Evolutionary conservation across 2,113 vertebrate species (phyloP).

Genomic region (Sisor rabdophorus): DNA sequence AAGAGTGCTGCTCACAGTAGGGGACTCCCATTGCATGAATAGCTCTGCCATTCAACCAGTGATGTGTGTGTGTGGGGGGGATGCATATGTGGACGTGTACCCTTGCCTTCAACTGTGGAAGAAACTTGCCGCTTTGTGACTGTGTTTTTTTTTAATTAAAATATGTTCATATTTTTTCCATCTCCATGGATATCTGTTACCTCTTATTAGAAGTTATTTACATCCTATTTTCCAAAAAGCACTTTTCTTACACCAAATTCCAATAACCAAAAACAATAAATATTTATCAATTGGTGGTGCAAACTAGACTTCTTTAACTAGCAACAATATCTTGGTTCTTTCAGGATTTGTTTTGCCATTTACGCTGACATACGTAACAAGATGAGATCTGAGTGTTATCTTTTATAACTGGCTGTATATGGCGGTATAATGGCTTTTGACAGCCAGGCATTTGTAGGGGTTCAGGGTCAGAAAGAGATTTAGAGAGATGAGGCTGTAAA

Average conservation of each 20-base stretch:
- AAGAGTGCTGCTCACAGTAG: constrained; percentile 67
- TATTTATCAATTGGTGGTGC: background rate
- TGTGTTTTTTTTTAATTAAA: background rate
- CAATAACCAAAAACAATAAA: constrained; percentile 15
- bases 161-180: constrained; percentile 18
- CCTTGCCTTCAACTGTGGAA: constrained; percentile 49
- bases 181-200: constrained; percentile 32
- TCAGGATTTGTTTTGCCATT: background rate
- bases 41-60: constrained; percentile 65
- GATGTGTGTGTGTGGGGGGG: constrained; percentile 50
- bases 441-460: constrained; percentile 40
- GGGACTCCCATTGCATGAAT: constrained; percentile 68
- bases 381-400: constrained; percentile 40
- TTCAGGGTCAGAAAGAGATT: constrained; percentile 37
- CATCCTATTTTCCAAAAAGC: constrained; percentile 30
- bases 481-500: constrained; percentile 21
- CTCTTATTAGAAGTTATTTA: constrained; percentile 38
- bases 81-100: constrained; percentile 44
- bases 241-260: constrained; percentile 27
- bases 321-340: background rate
- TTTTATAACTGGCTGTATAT: constrained; percentile 27
- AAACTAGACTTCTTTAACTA: background rate
- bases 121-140: background rate
- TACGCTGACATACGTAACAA: background rate
- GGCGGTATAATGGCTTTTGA: constrained; percentile 40